Conservation (phyloP, 2,888 invertebrate species). For the Celastrina argiolus region DNA sequence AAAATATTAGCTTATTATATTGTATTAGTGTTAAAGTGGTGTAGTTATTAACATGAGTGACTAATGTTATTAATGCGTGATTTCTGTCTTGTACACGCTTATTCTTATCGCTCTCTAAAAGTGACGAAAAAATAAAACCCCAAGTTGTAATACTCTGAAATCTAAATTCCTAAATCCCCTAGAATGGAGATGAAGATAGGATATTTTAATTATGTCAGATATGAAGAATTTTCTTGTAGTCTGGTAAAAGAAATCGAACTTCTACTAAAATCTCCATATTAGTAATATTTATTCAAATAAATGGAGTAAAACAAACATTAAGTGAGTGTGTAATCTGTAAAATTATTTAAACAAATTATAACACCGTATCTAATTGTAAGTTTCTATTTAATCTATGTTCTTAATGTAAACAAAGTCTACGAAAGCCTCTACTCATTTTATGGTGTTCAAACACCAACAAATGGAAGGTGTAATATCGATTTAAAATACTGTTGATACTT, state of each 20-base stretch:
- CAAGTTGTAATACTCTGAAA: neutral
- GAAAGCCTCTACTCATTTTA: neutral
- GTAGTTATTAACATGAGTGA: conserved; percentile 27
- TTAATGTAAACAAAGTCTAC: neutral
- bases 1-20: conserved; percentile 53
- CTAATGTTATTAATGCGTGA: conserved; percentile 10
- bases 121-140: neutral
- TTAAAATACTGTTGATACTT: neutral
- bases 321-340: neutral
- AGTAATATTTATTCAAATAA: no score
- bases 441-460: neutral
- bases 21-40: conserved; percentile 34
- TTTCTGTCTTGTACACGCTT: neutral
- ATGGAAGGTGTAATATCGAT: neutral
- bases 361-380: neutral
- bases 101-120: neutral
- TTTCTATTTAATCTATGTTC: neutral
- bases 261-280: neutral
- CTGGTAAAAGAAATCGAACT: neutral
- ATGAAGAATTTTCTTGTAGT: no score
- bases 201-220: no score
- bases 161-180: no score
- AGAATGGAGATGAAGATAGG: no score
- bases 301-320: no score
- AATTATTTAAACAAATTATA: neutral